These are phyloP conservation scores for Strix uralensis DNA, from an alignment of 2,113 vertebrate genomes.

Conservation along the genomic window DNA sequence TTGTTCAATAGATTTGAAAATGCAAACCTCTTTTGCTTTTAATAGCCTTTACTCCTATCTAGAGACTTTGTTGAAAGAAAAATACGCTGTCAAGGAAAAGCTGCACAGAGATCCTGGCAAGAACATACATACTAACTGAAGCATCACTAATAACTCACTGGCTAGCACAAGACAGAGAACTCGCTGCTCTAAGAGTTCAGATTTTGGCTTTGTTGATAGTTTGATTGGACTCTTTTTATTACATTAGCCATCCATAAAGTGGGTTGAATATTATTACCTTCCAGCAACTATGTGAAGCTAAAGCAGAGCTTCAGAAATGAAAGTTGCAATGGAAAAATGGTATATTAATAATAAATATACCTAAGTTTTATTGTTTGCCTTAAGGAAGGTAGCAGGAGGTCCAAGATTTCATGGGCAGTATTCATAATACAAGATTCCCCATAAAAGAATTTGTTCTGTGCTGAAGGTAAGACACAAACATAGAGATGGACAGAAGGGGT, in stretches of 20 bases:
- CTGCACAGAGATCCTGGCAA: not conserved
- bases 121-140: not conserved
- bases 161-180: not conserved
- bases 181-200: not conserved
- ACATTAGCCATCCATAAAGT: not conserved
- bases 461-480: not conserved
- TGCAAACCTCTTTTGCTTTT: not conserved
- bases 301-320: not conserved
- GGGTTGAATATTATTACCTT: not conserved
- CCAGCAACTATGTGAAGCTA: not conserved
- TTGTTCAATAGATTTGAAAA: not conserved
- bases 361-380: not conserved
- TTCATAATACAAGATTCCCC: not conserved
- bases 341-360: not conserved
- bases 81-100: not conserved
- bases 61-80: not conserved
- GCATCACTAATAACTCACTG: not conserved
- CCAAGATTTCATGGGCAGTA: not conserved
- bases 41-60: not conserved
- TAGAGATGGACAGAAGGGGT: not conserved
- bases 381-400: not conserved
- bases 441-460: not conserved
- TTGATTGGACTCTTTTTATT: not conserved
- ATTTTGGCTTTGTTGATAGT: not conserved
- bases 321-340: not conserved